Percentiles rank a stretch among this genome's conserved stretches.
phyloP scores from a whole-genome alignment of 1,140 invertebrate genomes.

The Antheraea pernyi region DNA sequence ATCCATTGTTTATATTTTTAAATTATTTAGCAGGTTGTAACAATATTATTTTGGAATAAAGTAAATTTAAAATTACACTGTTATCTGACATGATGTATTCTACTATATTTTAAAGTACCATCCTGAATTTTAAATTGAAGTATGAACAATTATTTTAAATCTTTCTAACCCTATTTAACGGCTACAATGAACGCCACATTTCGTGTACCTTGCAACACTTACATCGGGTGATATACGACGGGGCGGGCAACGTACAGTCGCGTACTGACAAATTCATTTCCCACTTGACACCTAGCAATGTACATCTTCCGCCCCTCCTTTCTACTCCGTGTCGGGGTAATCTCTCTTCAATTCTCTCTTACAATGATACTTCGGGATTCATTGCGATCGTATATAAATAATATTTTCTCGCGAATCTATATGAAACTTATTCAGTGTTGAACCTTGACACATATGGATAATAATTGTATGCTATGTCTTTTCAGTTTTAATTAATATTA shows the following conservation, averaged over 20 bases:
- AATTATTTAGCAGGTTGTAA: too few species aligned
- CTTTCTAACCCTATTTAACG: too few species aligned
- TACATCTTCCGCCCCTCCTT: constrained; percentile 12
- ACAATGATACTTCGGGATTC: constrained; percentile 19
- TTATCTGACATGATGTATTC: too few species aligned
- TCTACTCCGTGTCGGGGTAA: constrained; percentile 11
- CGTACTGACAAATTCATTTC: constrained; percentile 64
- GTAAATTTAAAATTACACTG: too few species aligned
- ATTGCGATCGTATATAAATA: constrained; percentile 15
- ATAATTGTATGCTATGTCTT: too few species aligned
- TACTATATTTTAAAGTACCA: too few species aligned
- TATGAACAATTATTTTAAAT: too few species aligned
- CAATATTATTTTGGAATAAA: too few species aligned
- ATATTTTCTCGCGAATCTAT: neutral
- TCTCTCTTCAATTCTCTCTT: constrained; percentile 27
- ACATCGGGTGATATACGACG: constrained; percentile 43
- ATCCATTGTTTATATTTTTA: too few species aligned
- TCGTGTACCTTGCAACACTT: constrained; percentile 24
- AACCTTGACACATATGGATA: neutral
- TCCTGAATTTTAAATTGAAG: too few species aligned
- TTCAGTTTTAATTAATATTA: too few species aligned
- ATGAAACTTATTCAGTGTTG: neutral
- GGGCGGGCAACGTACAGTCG: constrained; percentile 50
- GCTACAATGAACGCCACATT: neutral
- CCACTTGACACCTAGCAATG: constrained; percentile 52